phyloP scores from a whole-genome alignment of 2,113 vertebrate species.

The Geothlypis trichas region DNA sequence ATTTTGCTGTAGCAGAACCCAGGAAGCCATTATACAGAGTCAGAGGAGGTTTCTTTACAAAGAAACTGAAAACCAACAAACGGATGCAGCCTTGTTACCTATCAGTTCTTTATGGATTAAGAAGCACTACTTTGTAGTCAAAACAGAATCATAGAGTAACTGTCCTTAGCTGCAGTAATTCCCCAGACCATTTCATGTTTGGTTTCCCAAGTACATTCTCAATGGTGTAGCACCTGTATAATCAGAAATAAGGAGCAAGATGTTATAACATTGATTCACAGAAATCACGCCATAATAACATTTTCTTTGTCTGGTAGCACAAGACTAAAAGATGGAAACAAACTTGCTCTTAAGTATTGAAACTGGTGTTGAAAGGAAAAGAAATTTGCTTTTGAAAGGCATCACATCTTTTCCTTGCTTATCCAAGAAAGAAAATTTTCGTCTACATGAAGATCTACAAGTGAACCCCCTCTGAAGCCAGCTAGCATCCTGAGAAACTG shows the following conservation, averaged over 20 bases:
- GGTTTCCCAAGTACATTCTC: neutral
- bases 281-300: neutral
- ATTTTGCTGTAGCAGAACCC: neutral
- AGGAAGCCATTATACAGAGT: neutral
- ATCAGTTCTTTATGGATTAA: neutral
- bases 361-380: neutral
- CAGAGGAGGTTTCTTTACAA: neutral
- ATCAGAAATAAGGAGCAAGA: fast-evolving
- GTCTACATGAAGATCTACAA: neutral
- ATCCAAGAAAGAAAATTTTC: neutral
- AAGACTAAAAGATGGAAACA: neutral
- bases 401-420: neutral
- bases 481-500: fast-evolving
- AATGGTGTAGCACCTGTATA: neutral
- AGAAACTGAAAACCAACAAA: neutral
- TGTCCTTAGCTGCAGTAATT: neutral
- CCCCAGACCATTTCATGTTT: neutral
- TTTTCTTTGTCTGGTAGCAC: neutral
- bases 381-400: neutral
- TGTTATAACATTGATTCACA: neutral
- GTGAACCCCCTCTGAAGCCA: neutral
- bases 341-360: neutral
- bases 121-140: neutral
- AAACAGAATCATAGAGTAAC: neutral
- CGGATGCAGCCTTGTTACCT: neutral